Evolutionary conservation across 2,797 vertebrate genomes (phyloP).

Genomic region (Chaunax sp.): DNA sequence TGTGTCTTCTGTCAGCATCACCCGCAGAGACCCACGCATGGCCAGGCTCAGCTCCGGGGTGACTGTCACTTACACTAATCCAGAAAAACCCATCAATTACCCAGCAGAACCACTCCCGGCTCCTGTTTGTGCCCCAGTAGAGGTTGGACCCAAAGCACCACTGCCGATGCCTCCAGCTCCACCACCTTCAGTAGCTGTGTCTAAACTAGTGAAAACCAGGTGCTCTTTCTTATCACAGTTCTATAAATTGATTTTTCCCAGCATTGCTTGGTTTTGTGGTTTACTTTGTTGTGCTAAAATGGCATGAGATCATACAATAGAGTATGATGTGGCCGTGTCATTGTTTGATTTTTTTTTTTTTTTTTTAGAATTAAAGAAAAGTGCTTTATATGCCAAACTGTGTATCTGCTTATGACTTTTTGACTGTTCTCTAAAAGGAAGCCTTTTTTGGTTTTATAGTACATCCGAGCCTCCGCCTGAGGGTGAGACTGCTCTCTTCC

Average conservation of each 20-base stretch:
- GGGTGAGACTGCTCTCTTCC: slow-evolving; percentile 93
- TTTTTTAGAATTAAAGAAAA: neutral
- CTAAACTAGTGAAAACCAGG: slow-evolving; percentile 70
- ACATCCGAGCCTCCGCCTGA: slow-evolving; percentile 87
- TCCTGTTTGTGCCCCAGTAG: slow-evolving; percentile 61
- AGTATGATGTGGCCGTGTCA: neutral
- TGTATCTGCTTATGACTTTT: neutral
- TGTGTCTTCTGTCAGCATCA: slow-evolving; percentile 89
- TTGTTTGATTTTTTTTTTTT: neutral
- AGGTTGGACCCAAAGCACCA: slow-evolving; percentile 53
- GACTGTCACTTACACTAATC: slow-evolving; percentile 35
- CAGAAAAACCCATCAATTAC: slow-evolving; percentile 62
- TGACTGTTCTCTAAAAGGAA: slow-evolving; percentile 8
- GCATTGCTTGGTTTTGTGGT: neutral
- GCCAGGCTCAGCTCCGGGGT: slow-evolving; percentile 79
- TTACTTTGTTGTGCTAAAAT: neutral
- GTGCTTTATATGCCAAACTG: neutral
- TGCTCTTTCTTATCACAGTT: slow-evolving; percentile 32
- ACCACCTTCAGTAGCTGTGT: slow-evolving; percentile 42
- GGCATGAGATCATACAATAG: neutral
- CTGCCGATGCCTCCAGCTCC: slow-evolving; percentile 79
- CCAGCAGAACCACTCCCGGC: slow-evolving; percentile 34
- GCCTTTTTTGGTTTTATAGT: slow-evolving; percentile 79
- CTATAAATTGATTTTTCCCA: neutral
- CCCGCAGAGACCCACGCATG: slow-evolving; percentile 93